Evolutionary conservation across 2,113 vertebrate genomes (phyloP).

Genomic region (Glaucidium brasilianum): DNA sequence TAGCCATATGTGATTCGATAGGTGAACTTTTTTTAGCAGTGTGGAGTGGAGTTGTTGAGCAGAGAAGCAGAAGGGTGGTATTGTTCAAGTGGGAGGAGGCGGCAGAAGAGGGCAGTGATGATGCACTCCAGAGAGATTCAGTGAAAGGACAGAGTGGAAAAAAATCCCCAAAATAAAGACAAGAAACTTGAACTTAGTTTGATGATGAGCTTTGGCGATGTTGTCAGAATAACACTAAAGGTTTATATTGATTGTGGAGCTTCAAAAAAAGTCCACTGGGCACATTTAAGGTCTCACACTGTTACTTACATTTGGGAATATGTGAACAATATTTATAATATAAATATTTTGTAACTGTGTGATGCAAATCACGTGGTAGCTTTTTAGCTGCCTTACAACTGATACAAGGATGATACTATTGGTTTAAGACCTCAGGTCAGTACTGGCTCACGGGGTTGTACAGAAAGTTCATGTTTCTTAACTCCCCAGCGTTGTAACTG

Average conservation of each 20-base stretch:
- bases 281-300: background rate
- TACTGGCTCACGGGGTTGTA: background rate
- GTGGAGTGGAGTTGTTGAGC: background rate
- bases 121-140: background rate
- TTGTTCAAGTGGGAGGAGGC: background rate
- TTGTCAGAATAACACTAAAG: background rate
- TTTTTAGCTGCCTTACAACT: background rate
- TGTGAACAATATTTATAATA: accelerated
- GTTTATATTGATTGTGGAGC: background rate
- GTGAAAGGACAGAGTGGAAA: background rate
- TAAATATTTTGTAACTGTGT: background rate
- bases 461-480: background rate
- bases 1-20: background rate
- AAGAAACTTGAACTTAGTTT: background rate
- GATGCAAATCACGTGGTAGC: background rate
- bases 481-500: background rate
- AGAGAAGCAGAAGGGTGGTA: background rate
- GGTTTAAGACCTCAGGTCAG: background rate
- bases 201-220: background rate
- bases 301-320: background rate
- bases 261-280: background rate
- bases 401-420: background rate
- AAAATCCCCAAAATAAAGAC: background rate
- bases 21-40: background rate
- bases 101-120: background rate